These are phyloP conservation scores for Malurus melanocephalus DNA, from an alignment of 2,113 vertebrate species.

Conservation along the genomic window DNA sequence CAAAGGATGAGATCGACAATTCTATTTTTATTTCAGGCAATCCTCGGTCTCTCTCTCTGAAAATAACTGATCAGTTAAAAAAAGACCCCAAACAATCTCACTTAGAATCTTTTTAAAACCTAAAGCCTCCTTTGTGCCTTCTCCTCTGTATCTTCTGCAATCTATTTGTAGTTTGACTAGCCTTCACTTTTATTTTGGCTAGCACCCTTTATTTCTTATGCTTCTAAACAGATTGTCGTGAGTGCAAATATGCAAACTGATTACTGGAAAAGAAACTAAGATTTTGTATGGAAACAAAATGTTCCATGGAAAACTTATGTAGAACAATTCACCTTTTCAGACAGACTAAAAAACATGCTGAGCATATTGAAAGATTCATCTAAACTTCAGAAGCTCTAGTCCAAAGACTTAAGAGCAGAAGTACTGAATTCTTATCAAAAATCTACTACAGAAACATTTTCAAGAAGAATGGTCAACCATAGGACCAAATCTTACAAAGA, in stretches of 20 bases:
- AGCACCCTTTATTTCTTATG: neutral
- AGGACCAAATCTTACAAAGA: neutral
- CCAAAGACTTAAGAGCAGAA: neutral
- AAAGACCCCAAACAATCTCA: neutral
- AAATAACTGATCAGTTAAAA: neutral
- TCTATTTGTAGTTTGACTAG: neutral
- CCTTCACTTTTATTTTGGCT: neutral
- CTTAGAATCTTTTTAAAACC: neutral
- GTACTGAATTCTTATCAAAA: neutral
- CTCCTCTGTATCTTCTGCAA: neutral
- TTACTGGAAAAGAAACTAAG: neutral
- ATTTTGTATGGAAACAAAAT: conserved; percentile 27
- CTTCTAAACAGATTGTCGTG: neutral
- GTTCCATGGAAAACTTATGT: neutral
- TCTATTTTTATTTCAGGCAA: neutral
- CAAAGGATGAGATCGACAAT: accelerated
- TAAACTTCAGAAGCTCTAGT: neutral
- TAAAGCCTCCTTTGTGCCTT: neutral
- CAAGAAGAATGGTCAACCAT: neutral
- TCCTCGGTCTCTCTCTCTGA: neutral
- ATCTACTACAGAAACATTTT: neutral
- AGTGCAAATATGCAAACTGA: neutral
- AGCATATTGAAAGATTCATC: neutral
- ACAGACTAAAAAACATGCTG: neutral
- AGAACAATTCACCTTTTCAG: neutral